Percentiles rank a stretch among this genome's conserved stretches.
Conservation (phyloP, 2,888 invertebrate species). For the Serrognathus titanus region DNA sequence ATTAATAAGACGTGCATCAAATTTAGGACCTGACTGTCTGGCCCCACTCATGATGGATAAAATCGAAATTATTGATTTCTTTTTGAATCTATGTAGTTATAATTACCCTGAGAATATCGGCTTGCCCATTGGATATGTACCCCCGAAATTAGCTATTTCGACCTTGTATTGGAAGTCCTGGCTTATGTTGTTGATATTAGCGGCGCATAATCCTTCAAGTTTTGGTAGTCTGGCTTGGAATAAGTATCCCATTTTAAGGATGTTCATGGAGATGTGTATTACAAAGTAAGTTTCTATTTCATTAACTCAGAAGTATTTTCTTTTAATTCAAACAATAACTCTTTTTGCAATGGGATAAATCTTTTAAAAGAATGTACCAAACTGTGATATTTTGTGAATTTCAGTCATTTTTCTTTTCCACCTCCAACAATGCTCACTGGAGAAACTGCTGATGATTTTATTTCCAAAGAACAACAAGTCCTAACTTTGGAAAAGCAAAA, state of each 20-base stretch:
- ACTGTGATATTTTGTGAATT: slow-evolving; percentile 22
- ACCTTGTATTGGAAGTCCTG: slow-evolving; percentile 94
- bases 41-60: slow-evolving; percentile 74
- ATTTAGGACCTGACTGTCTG: slow-evolving; percentile 68
- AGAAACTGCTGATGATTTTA: slow-evolving; percentile 55
- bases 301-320: no score
- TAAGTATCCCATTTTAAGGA: slow-evolving; percentile 84
- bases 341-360: no score
- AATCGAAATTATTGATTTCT: slow-evolving; percentile 80
- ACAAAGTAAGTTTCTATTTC: slow-evolving; percentile 65
- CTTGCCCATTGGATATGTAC: slow-evolving; percentile 74
- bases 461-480: slow-evolving; percentile 65
- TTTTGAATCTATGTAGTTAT: slow-evolving; percentile 88
- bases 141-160: slow-evolving; percentile 88
- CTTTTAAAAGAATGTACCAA: no score
- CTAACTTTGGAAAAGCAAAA: slow-evolving; percentile 69
- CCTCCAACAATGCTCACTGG: slow-evolving; percentile 63
- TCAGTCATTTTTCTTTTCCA: slow-evolving; percentile 66
- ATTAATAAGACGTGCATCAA: slow-evolving; percentile 79
- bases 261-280: slow-evolving; percentile 94
- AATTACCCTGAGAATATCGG: slow-evolving; percentile 90
- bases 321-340: no score
- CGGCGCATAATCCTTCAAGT: slow-evolving; percentile 86
- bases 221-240: slow-evolving; percentile 87
- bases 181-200: slow-evolving; percentile 80